A percentile compares a stretch with the other conserved stretches of the same genome.
Conservation (phyloP, 2,113 vertebrate genomes). For the Pionites leucogaster region DNA sequence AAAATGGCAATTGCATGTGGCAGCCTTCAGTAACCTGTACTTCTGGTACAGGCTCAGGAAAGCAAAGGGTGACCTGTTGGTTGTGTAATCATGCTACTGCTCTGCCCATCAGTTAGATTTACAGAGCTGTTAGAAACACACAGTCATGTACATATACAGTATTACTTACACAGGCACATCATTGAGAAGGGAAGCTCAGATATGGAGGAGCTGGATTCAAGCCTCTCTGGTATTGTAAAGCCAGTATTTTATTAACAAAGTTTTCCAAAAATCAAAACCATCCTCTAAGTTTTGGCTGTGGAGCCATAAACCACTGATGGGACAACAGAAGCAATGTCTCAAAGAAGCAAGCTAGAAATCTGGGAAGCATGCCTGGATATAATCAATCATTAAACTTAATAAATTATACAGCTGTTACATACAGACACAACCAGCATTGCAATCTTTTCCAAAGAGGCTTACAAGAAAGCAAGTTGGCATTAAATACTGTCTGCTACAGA, state of each 20-base stretch:
- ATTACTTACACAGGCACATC: background rate
- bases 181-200: background rate
- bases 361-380: slow-evolving; percentile 31
- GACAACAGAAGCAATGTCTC: slow-evolving; percentile 32
- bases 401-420: slow-evolving; percentile 32
- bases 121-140: background rate
- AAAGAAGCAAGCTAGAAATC: slow-evolving; percentile 7
- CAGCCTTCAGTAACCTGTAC: background rate
- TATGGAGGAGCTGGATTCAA: background rate
- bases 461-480: background rate
- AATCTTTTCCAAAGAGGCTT: background rate
- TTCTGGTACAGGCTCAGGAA: background rate
- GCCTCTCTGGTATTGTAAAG: background rate
- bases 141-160: background rate
- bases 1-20: background rate
- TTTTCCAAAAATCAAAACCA: slow-evolving; percentile 45
- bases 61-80: background rate
- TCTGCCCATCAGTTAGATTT: background rate
- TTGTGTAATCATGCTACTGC: background rate
- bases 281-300: background rate
- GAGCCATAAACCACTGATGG: background rate
- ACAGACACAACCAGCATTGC: background rate
- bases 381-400: slow-evolving; percentile 47
- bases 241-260: background rate
- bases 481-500: background rate